Percentiles rank a stretch among this genome's conserved stretches.
Conservation (phyloP, 1,140 invertebrate species). For the Cherax quadricarinatus region DNA sequence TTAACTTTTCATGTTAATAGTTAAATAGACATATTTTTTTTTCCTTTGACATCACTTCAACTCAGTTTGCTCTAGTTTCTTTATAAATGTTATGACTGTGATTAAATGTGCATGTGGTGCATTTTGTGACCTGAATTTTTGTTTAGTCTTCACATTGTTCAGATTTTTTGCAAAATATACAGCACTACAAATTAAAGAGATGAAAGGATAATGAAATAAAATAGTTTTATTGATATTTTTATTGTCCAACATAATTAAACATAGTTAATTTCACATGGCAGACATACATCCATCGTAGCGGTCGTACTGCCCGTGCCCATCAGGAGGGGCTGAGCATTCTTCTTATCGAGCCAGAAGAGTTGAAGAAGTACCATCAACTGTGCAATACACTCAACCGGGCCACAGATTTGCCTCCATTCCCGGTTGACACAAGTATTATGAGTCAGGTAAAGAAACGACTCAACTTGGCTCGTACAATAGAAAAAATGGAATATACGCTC, state of each 20-base stretch:
- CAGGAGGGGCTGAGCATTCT: conserved; percentile 94
- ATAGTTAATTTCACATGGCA: conserved; percentile 75
- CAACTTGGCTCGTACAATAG: conserved; percentile 86
- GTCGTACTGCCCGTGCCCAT: conserved; percentile 93
- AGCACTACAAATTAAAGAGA: too few species aligned
- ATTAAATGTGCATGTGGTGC: too few species aligned
- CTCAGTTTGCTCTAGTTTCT: too few species aligned
- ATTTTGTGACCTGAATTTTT: too few species aligned
- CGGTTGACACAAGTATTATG: conserved; percentile 84
- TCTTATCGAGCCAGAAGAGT: conserved; percentile 92
- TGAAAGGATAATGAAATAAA: too few species aligned
- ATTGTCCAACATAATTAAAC: background rate
- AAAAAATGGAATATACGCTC: conserved; percentile 84
- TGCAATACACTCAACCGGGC: conserved; percentile 89
- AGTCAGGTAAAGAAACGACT: conserved; percentile 83
- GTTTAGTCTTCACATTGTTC: too few species aligned
- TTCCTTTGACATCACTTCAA: too few species aligned
- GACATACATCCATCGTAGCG: conserved; percentile 97
- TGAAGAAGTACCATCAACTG: conserved; percentile 87
- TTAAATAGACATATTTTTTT: too few species aligned
- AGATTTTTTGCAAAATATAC: too few species aligned
- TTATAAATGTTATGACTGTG: too few species aligned
- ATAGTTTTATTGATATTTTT: too few species aligned
- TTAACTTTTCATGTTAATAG: too few species aligned
- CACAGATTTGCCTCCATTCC: conserved; percentile 89